These are phyloP conservation scores for Heliconius ethilla DNA, from an alignment of 2,888 invertebrate species.

Conservation along the genomic window DNA sequence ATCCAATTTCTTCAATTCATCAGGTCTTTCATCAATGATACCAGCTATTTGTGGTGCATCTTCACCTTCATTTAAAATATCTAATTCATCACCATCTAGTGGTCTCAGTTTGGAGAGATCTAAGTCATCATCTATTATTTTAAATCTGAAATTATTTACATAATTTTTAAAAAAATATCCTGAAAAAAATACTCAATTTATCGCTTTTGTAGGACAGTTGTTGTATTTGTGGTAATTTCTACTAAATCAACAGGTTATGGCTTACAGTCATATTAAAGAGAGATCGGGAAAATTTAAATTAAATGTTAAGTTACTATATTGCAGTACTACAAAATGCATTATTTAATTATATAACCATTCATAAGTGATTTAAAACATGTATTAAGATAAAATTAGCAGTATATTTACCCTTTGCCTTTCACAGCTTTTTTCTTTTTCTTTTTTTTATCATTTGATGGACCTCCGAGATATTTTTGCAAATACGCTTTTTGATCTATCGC, in stretches of 20 bases:
- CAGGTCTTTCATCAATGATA: constrained; percentile 91
- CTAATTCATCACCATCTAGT: constrained; percentile 84
- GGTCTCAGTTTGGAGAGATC: constrained; percentile 84
- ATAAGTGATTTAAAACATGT: neutral
- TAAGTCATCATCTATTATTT: constrained; percentile 93
- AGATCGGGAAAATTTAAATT: neutral
- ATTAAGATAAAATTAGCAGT: neutral
- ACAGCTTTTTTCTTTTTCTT: constrained; percentile 84
- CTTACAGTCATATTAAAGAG: neutral
- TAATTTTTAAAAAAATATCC: neutral
- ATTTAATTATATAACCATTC: neutral
- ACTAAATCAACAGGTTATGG: neutral
- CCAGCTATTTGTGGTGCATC: constrained; percentile 95
- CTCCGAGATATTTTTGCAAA: constrained; percentile 88
- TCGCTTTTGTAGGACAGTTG: neutral
- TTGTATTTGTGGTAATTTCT: neutral
- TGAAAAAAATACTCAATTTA: no score
- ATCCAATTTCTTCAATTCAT: constrained; percentile 79
- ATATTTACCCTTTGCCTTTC: constrained; percentile 70
- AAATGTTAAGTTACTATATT: neutral
- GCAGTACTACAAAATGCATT: neutral
- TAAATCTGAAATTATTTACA: constrained; percentile 81
- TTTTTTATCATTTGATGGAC: constrained; percentile 83
- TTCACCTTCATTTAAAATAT: constrained; percentile 87
- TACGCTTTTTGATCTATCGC: constrained; percentile 88